These are phyloP conservation scores for Dynastes grantii DNA, from an alignment of 2,888 invertebrate genomes.

Conservation along the genomic window DNA sequence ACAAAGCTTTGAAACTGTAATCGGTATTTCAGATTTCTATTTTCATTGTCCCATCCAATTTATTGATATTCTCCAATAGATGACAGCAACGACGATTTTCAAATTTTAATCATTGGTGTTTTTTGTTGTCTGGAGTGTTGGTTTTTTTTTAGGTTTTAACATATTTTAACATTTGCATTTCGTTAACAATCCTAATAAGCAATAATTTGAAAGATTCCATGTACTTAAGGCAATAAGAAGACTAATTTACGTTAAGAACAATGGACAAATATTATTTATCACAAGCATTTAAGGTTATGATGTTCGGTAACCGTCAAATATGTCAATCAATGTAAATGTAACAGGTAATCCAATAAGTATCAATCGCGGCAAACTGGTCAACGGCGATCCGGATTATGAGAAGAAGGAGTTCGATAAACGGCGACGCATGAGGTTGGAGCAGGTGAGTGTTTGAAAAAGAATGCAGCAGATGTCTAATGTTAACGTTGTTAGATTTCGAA, in stretches of 20 bases:
- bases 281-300: constrained; percentile 51
- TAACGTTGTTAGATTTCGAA: constrained; percentile 38
- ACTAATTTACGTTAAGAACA: neutral
- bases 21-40: too few relatives aligned
- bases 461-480: neutral
- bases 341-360: constrained; percentile 73
- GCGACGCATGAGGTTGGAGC: constrained; percentile 75
- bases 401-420: constrained; percentile 75
- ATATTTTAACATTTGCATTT: too few relatives aligned
- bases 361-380: constrained; percentile 70
- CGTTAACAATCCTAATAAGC: too few relatives aligned
- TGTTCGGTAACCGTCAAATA: constrained; percentile 62
- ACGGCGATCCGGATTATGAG: constrained; percentile 72
- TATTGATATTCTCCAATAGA: neutral
- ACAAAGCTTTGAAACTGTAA: too few relatives aligned
- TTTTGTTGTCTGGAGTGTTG: too few relatives aligned
- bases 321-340: constrained; percentile 78
- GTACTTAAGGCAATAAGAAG: neutral
- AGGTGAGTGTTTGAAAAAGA: constrained; percentile 69
- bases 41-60: too few relatives aligned
- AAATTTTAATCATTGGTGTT: neutral
- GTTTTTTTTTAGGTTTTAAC: too few relatives aligned
- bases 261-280: constrained; percentile 45
- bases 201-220: too few relatives aligned
- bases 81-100: neutral